Evolutionary conservation across 2,113 vertebrate species (phyloP).

Genomic region (Erythrolamprus reginae): DNA sequence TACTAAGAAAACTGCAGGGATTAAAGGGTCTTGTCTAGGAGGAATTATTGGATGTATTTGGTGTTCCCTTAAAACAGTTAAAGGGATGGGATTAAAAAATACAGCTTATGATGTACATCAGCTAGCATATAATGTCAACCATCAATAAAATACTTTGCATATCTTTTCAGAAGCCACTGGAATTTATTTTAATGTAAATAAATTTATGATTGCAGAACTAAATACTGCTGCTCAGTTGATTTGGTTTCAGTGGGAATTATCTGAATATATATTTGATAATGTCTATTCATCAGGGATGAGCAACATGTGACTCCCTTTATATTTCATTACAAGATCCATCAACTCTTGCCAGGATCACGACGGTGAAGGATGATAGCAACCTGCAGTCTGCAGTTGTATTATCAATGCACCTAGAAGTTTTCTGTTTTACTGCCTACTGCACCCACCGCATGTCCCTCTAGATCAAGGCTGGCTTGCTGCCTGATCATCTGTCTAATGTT

Average conservation of each 20-base stretch:
- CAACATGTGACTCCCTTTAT: background rate
- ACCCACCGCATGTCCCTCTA: background rate
- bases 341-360: background rate
- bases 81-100: background rate
- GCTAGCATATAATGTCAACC: background rate
- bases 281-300: background rate
- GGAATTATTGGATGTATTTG: background rate
- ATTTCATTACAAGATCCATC: background rate
- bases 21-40: background rate
- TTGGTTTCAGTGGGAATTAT: background rate
- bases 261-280: background rate
- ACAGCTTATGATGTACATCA: background rate
- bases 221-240: background rate
- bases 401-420: background rate
- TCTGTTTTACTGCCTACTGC: background rate
- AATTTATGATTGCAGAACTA: background rate
- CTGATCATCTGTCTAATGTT: background rate
- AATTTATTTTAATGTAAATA: background rate
- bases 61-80: background rate
- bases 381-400: background rate
- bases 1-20: background rate
- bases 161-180: background rate
- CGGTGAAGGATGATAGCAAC: background rate
- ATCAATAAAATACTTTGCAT: background rate
- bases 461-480: background rate